Percentiles rank a stretch among this genome's conserved stretches.
Conservation (phyloP, 35 echinoderm and acorn worm genomes). For the Ophiothrix spiculata region DNA sequence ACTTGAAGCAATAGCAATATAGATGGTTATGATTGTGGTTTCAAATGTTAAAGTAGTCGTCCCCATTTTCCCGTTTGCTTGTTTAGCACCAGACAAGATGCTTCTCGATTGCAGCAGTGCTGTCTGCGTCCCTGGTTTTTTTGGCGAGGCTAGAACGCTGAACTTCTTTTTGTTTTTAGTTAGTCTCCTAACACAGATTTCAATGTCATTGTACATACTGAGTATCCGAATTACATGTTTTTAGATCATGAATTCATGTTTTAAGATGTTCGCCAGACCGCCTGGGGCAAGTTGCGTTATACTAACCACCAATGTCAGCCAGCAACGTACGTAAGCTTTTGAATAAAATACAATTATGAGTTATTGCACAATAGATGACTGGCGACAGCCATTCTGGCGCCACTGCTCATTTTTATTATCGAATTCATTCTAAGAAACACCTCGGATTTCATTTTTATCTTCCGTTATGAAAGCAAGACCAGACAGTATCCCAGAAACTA, state of each 20-base stretch:
- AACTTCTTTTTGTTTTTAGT: not conserved
- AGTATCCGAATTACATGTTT: not conserved
- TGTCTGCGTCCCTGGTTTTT: not conserved
- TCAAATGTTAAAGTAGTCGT: constrained; percentile 8
- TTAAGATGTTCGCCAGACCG: not conserved
- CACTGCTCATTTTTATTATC: not conserved
- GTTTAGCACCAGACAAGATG: not conserved
- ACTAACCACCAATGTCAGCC: not conserved
- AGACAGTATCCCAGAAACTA: not conserved
- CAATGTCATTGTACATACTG: constrained; percentile 5
- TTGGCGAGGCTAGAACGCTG: not conserved
- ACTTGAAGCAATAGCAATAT: not conserved
- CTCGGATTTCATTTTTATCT: not conserved
- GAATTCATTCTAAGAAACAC: not conserved
- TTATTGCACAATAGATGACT: not conserved
- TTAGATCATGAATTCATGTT: constrained; percentile 16
- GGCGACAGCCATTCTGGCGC: constrained; percentile 2
- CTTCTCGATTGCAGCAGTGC: not conserved
- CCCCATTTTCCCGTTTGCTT: constrained; percentile 2
- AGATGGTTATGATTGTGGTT: not conserved
- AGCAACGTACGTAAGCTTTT: not conserved
- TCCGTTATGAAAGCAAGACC: not conserved
- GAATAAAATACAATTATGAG: constrained; percentile 1
- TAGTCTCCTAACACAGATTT: not conserved
- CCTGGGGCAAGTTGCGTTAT: not conserved